phyloP scores from a whole-genome alignment of 2,888 invertebrate species.

The Cantharis rustica region DNA sequence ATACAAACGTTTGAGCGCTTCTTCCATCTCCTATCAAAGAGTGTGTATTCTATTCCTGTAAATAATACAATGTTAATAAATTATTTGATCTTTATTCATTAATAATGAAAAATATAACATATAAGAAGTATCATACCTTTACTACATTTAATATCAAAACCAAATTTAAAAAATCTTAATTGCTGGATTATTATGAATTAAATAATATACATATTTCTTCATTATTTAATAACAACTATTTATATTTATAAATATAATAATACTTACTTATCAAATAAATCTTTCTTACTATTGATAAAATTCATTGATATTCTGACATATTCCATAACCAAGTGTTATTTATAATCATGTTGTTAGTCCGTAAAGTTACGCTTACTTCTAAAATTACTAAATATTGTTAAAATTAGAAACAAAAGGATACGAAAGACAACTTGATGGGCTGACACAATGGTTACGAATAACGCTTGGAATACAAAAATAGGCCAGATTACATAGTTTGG shows the following conservation, averaged over 20 bases:
- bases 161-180: neutral
- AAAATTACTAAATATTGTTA: too few relatives aligned
- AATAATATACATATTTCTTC: neutral
- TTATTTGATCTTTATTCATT: neutral
- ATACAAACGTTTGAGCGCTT: constrained; percentile 13
- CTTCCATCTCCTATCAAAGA: neutral
- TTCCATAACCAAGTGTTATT: too few relatives aligned
- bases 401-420: too few relatives aligned
- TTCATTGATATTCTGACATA: too few relatives aligned
- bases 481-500: too few relatives aligned
- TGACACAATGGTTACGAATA: too few relatives aligned
- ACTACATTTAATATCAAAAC: neutral
- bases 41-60: neutral
- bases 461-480: too few relatives aligned
- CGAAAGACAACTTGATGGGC: too few relatives aligned
- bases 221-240: too few relatives aligned
- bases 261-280: neutral
- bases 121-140: neutral
- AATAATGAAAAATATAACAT: neutral
- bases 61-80: neutral
- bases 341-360: too few relatives aligned
- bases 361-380: too few relatives aligned
- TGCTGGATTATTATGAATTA: neutral
- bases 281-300: too few relatives aligned
- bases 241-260: neutral